phyloP scores from a whole-genome alignment of 2,113 vertebrate genomes.

The Carassius carassius region DNA sequence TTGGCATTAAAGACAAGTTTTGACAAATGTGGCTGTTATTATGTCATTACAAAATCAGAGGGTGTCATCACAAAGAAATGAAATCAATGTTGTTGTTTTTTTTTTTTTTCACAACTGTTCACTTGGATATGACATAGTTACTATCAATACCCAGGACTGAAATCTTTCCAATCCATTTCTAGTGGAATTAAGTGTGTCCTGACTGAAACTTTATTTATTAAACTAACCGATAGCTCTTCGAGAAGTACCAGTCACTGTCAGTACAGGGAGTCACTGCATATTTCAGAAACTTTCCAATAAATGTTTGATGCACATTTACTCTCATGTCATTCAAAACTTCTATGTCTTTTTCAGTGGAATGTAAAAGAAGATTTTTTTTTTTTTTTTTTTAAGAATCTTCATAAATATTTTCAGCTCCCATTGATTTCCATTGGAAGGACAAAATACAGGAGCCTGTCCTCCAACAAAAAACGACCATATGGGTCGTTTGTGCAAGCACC shows the following conservation, averaged over 20 bases:
- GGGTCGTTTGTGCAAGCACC: too few relatives aligned
- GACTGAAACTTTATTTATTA: neutral
- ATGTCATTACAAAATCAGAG: neutral
- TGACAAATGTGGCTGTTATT: neutral
- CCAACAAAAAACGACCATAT: too few relatives aligned
- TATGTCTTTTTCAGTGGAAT: too few relatives aligned
- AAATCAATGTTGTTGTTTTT: constrained; percentile 1
- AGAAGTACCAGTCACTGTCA: neutral
- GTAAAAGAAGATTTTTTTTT: too few relatives aligned
- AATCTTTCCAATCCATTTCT: too few relatives aligned
- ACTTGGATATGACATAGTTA: neutral
- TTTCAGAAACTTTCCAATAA: neutral
- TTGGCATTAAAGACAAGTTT: neutral
- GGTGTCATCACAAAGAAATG: neutral
- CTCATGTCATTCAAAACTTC: too few relatives aligned
- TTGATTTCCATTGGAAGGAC: too few relatives aligned
- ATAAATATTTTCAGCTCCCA: too few relatives aligned
- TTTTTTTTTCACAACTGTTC: neutral
- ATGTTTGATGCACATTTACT: neutral
- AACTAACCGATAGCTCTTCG: neutral
- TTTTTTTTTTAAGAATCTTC: too few relatives aligned
- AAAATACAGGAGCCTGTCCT: too few relatives aligned
- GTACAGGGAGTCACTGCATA: neutral
- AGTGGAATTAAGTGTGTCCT: neutral
- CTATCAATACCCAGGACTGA: neutral